These are phyloP conservation scores for Entomyzon cyanotis DNA, from an alignment of 2,113 vertebrate genomes.

Conservation along the genomic window DNA sequence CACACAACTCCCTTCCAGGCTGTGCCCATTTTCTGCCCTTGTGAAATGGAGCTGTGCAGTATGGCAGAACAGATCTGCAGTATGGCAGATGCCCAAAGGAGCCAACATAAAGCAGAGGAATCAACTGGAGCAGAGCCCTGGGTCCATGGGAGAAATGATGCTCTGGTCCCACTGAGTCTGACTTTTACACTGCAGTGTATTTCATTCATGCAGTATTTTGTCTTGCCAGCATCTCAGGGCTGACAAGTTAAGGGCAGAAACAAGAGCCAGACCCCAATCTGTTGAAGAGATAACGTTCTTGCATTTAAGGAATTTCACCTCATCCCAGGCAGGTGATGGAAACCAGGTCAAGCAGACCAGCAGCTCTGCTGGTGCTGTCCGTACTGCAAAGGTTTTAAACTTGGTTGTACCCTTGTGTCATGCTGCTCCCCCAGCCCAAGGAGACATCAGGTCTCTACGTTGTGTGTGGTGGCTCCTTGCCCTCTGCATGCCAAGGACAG, in stretches of 20 bases:
- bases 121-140: not conserved
- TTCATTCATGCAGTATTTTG: not conserved
- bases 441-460: accelerated
- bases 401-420: not conserved
- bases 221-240: not conserved
- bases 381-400: not conserved
- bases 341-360: not conserved
- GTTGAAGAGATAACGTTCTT: not conserved
- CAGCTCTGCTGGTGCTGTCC: not conserved
- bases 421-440: not conserved
- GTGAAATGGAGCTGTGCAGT: not conserved
- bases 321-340: not conserved
- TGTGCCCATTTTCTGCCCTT: not conserved
- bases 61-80: not conserved
- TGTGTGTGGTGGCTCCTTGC: not conserved
- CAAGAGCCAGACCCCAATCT: not conserved
- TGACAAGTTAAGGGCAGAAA: not conserved
- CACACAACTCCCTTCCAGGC: not conserved
- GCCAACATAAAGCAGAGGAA: not conserved
- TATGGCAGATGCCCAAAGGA: not conserved
- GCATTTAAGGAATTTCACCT: not conserved
- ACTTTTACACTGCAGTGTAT: not conserved
- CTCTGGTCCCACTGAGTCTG: not conserved
- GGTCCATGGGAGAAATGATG: not conserved
- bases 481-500: not conserved